Base-by-base conservation (phyloP, 2,888 invertebrate genomes). In the Meloe dianella region DNA sequence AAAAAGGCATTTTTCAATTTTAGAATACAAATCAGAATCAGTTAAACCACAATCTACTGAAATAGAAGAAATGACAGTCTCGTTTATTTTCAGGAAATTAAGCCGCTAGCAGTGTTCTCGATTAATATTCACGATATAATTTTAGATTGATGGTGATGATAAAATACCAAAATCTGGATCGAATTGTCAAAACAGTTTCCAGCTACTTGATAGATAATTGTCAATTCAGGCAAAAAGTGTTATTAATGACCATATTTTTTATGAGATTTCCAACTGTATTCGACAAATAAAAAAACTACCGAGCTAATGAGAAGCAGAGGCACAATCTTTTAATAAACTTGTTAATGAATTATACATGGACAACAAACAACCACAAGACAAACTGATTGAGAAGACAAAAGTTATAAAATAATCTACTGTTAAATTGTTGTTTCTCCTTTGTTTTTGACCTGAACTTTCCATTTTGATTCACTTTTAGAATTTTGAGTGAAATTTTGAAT, bases 91-190 rank as follows among this genome's bases (percentile, higher is more conserved):
- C 47, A 47, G 47, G 47, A 47, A 47, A 47, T 47, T 47, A 10
- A 47, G 47, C 47, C 10, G 7, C 20, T 47, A 8, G 47, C 47
- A 22, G 9, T 9, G 10, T 20, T 47, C 9, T 47, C 47, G 47
- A 47, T 47, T 47, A 47, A 47, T 20, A 47, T 20, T 47, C 47
- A 47, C 9, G 47, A 47, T 47, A n/a, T n/a, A 20, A 47, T 47
- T 20, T 47, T 7, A 47, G 47, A 47, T 20, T 9, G 47, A 41
- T 41, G 47, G 9, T 47, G 20, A 47, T 47, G 47, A 20, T 47
- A 47, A 20, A 47, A 47, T 47, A 9, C 9, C 20, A 8, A 47
- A n/a, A 41, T 17, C n/a, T 41, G 38, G 5, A 41, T 17, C n/a
- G 38, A 41, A 20, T 7, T 20, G 20, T 20, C 20, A 20, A 5